Conservation (phyloP, 64 coral and sea anemone species). For the Porites lutea region DNA sequence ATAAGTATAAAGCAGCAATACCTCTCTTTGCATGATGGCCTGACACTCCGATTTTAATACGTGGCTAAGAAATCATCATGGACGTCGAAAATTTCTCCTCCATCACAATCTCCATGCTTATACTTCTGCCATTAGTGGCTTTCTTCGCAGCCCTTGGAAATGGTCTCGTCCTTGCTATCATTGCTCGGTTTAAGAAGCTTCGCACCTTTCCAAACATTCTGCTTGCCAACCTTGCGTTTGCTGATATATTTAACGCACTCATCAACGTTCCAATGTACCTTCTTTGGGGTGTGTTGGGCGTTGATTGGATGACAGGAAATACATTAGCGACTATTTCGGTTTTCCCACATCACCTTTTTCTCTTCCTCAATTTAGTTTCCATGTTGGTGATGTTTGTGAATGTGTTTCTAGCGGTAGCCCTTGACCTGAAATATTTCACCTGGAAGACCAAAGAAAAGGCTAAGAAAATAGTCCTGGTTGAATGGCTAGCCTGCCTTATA, state of each 20-base stretch:
- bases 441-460: slow-evolving; percentile 41
- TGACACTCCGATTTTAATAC: too few species aligned
- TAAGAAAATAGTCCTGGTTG: background rate
- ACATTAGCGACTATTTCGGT: background rate
- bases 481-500: background rate
- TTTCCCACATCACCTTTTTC: background rate
- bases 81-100: too few species aligned
- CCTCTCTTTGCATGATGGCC: too few species aligned
- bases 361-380: slow-evolving; percentile 9
- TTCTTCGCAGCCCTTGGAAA: background rate
- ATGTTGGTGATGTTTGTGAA: slow-evolving; percentile 2
- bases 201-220: slow-evolving; percentile 43
- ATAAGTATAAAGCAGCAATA: too few species aligned
- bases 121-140: background rate
- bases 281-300: background rate
- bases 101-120: background rate
- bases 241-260: slow-evolving; percentile 6
- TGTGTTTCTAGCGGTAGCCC: background rate
- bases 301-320: background rate
- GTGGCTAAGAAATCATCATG: too few species aligned
- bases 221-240: background rate
- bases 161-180: background rate
- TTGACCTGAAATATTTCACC: background rate
- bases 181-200: slow-evolving; percentile 31
- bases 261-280: slow-evolving; percentile 6